phyloP scores from a whole-genome alignment of 2,888 invertebrate genomes.

The Adineta ricciae region DNA sequence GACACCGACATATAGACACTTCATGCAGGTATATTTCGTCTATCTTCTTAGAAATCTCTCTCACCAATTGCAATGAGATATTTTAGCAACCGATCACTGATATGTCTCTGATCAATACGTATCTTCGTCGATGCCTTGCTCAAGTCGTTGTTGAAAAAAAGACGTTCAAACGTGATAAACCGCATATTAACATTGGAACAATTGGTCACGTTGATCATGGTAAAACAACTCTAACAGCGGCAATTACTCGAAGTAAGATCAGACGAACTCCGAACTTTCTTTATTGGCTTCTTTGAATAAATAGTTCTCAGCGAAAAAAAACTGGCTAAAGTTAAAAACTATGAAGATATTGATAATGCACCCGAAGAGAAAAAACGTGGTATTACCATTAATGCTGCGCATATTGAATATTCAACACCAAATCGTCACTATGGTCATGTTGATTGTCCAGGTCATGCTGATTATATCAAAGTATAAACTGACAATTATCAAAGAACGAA shows the following conservation, averaged over 20 bases:
- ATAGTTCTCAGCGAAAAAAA: slow-evolving; percentile 65
- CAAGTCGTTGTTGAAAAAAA: slow-evolving; percentile 39
- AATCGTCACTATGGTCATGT: slow-evolving; percentile 87
- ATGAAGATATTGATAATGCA: slow-evolving; percentile 90
- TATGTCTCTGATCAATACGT: not conserved
- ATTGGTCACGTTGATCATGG: slow-evolving; percentile 59
- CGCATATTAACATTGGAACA: slow-evolving; percentile 55
- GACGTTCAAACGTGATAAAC: slow-evolving; percentile 49
- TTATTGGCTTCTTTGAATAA: not conserved
- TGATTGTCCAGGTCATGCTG: slow-evolving; percentile 97
- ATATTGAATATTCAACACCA: slow-evolving; percentile 84
- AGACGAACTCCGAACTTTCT: slow-evolving; percentile 40
- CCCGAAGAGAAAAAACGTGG: slow-evolving; percentile 91
- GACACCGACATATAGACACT: not conserved
- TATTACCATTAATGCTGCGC: slow-evolving; percentile 88
- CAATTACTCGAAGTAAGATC: slow-evolving; percentile 52
- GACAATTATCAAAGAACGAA: slow-evolving; percentile 35
- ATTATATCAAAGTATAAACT: slow-evolving; percentile 70
- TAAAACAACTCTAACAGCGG: slow-evolving; percentile 57
- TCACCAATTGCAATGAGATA: too few relatives aligned
- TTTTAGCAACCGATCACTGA: not conserved
- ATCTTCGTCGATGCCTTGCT: not conserved
- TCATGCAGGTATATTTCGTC: not conserved
- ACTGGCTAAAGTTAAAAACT: slow-evolving; percentile 72
- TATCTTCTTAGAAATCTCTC: too few relatives aligned